phyloP scores from a whole-genome alignment of 1,140 invertebrate species.

The Drosophila fuyamai region DNA sequence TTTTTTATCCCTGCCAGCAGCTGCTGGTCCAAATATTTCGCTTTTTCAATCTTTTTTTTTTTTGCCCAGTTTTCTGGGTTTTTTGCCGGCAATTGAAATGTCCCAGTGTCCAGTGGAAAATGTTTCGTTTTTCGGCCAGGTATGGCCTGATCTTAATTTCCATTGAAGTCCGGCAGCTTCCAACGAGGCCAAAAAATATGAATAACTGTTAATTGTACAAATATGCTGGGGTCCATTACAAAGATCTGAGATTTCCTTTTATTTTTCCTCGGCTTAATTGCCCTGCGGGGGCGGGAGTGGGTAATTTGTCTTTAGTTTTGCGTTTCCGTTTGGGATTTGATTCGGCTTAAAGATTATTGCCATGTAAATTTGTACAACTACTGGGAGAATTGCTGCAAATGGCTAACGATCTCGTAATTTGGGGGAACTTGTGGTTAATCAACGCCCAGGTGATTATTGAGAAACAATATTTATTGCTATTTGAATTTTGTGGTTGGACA shows the following conservation, averaged over 20 bases:
- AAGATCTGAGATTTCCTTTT: slow-evolving; percentile 30
- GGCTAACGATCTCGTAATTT: slow-evolving; percentile 31
- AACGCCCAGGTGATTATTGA: neutral
- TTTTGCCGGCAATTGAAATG: slow-evolving; percentile 66
- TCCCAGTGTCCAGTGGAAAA: slow-evolving; percentile 43
- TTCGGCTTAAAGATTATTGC: slow-evolving; percentile 26
- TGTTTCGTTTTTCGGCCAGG: slow-evolving; percentile 22
- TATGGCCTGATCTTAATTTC: slow-evolving; percentile 32
- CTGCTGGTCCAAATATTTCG: slow-evolving; percentile 38
- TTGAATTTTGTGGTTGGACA: neutral
- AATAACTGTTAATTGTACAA: slow-evolving; percentile 47
- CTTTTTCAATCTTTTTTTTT: slow-evolving; percentile 2
- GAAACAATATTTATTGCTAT: neutral
- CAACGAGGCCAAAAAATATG: slow-evolving; percentile 9
- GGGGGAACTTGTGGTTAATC: neutral
- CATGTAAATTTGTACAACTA: slow-evolving; percentile 23
- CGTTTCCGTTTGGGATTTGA: slow-evolving; percentile 44
- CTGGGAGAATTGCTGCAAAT: slow-evolving; percentile 7
- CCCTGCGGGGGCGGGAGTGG: slow-evolving; percentile 24
- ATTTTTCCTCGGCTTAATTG: slow-evolving; percentile 29
- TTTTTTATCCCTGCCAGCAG: slow-evolving; percentile 35
- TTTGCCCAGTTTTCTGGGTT: neutral
- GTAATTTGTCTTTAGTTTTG: slow-evolving; percentile 47
- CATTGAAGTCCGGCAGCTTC: slow-evolving; percentile 29
- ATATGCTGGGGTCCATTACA: slow-evolving; percentile 34